Percentiles rank a stretch among this genome's conserved stretches.
These are phyloP conservation scores for Pelochelys cantorii DNA, from an alignment of 2,797 vertebrate species.

Conservation along the genomic window DNA sequence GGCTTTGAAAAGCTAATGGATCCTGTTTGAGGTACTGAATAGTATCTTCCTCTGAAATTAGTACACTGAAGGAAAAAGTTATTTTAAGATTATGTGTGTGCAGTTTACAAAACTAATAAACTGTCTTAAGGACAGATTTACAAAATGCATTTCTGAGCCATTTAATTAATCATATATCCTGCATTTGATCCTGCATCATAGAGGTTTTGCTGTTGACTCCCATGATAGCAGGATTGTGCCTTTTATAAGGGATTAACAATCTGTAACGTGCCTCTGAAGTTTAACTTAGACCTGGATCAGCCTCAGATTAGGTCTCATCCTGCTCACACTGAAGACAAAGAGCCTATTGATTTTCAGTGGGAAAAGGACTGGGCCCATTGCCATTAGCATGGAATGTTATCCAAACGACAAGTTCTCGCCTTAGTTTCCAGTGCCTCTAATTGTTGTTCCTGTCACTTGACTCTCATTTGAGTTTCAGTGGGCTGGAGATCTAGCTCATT, in stretches of 20 bases:
- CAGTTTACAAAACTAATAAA: background rate
- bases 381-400: accelerated
- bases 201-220: accelerated
- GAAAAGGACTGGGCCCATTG: background rate
- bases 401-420: accelerated
- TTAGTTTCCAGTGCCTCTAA: accelerated
- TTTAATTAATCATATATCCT: background rate
- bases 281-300: accelerated
- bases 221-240: accelerated
- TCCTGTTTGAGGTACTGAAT: slow-evolving; percentile 25
- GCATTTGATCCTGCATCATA: background rate
- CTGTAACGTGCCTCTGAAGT: background rate
- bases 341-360: background rate
- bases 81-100: slow-evolving; percentile 36
- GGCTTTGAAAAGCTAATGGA: slow-evolving; percentile 32
- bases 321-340: background rate
- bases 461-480: accelerated
- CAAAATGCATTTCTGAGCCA: background rate
- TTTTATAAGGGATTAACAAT: background rate
- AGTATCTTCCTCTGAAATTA: slow-evolving; percentile 42
- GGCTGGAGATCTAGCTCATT: background rate
- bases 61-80: slow-evolving; percentile 4
- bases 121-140: accelerated
- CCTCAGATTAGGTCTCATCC: background rate
- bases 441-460: background rate